Evolutionary conservation across 2,888 invertebrate species (phyloP).

Genomic region (Cataglyphis cursor): DNA sequence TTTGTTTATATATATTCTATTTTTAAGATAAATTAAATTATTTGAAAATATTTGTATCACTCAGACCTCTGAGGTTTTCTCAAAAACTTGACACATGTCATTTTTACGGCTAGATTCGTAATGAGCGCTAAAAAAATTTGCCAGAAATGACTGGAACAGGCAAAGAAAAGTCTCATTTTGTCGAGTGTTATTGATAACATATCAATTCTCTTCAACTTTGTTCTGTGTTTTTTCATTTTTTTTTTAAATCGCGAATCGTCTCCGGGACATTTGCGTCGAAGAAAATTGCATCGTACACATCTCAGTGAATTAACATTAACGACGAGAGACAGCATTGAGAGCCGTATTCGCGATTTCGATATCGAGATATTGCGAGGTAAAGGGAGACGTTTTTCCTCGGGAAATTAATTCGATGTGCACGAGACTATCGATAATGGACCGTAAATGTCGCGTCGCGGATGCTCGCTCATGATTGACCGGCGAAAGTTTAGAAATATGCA

Average conservation of each 20-base stretch:
- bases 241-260: background rate
- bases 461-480: slow-evolving; percentile 5
- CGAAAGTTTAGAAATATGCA: slow-evolving; percentile 31
- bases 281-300: slow-evolving; percentile 4
- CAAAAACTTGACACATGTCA: no score
- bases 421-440: slow-evolving; percentile 32
- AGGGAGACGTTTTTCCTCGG: slow-evolving; percentile 26
- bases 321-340: slow-evolving; percentile 22
- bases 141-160: no score
- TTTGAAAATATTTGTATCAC: no score
- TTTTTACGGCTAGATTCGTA: no score
- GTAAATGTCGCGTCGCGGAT: slow-evolving; percentile 30
- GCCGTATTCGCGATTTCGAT: slow-evolving; percentile 42
- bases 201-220: background rate
- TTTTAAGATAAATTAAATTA: no score
- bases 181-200: background rate
- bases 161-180: no score
- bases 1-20: no score
- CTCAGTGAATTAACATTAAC: slow-evolving; percentile 12
- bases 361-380: slow-evolving; percentile 26
- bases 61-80: no score
- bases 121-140: no score
- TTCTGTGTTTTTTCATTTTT: background rate
- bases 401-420: slow-evolving; percentile 36
- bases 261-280: slow-evolving; percentile 10